Percentiles rank a stretch among this genome's conserved stretches.
These are phyloP conservation scores for Aselliscus stoliczkanus DNA, from an alignment of 2,797 vertebrate genomes.

Conservation along the genomic window DNA sequence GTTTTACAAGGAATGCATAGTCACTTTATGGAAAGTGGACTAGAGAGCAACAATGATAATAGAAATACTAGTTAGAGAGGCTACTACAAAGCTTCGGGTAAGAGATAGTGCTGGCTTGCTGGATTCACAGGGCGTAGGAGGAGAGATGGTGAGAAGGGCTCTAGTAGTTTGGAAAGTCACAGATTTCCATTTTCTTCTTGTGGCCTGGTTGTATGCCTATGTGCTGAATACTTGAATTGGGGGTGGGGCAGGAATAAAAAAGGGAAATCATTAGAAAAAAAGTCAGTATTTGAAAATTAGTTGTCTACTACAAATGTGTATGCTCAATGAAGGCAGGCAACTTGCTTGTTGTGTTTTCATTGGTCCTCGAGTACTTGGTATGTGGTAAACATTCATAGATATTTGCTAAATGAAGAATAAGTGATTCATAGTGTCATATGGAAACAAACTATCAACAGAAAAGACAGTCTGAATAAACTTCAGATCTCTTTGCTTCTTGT, in stretches of 20 bases:
- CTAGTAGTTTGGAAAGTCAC: neutral
- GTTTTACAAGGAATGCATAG: neutral
- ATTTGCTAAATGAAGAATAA: neutral
- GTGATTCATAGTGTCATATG: neutral
- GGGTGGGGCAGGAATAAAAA: neutral
- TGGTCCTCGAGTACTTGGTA: neutral
- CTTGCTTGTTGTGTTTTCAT: neutral
- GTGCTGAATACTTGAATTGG: neutral
- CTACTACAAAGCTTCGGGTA: neutral
- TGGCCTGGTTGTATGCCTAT: neutral
- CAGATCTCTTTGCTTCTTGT: neutral
- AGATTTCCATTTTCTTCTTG: neutral
- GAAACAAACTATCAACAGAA: neutral
- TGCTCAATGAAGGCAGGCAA: neutral
- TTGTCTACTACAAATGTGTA: neutral
- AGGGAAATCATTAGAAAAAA: neutral
- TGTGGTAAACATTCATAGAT: neutral
- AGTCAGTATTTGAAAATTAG: neutral
- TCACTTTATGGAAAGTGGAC: neutral
- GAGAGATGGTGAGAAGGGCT: fast-evolving
- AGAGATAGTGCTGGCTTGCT: fast-evolving
- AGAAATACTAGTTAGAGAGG: neutral
- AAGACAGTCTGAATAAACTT: constrained; percentile 18
- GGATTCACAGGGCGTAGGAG: fast-evolving
- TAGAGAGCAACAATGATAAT: neutral